Conservation (phyloP, 2,888 invertebrate species). For the Paralinhomoeus sp. region DNA sequence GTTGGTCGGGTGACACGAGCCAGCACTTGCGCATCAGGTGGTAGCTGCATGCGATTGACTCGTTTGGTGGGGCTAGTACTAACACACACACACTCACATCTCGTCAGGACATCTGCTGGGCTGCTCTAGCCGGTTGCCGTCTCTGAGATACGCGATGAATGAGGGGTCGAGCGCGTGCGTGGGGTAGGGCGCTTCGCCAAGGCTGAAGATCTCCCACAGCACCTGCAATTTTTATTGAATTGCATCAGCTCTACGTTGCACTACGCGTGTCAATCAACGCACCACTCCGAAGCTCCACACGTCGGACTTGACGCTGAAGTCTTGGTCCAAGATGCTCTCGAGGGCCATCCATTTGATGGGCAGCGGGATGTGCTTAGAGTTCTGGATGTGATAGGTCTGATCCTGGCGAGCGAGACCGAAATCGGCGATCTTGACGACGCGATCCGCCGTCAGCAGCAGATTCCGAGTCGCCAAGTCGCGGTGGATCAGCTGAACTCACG, state of each 20-base stretch:
- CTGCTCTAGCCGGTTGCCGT: conserved; percentile 79
- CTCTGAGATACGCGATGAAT: conserved; percentile 61
- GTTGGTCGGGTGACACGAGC: conserved; percentile 63
- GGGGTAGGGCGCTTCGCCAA: conserved; percentile 85
- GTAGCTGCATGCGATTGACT: background rate
- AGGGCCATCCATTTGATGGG: conserved; percentile 8
- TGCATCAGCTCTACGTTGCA: background rate
- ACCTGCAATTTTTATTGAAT: background rate
- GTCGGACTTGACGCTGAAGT: conserved; percentile 6
- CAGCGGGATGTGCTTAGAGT: conserved; percentile 3
- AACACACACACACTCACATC: conserved; percentile 40
- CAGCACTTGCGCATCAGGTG: conserved; percentile 45
- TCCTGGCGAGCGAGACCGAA: conserved; percentile 85
- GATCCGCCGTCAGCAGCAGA: conserved; percentile 72
- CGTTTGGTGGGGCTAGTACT: no score
- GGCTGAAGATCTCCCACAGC: conserved; percentile 89
- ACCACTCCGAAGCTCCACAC: conserved; percentile 1
- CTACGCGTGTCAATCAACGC: background rate
- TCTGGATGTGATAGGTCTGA: conserved; percentile 5
- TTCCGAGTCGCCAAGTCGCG: conserved; percentile 85
- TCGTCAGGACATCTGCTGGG: conserved; percentile 74
- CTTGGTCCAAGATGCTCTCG: conserved; percentile 4
- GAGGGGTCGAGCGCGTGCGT: conserved; percentile 58
- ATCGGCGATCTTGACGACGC: conserved; percentile 82
- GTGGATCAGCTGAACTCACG: conserved; percentile 52